Percentiles rank a stretch among this genome's conserved stretches.
phyloP scores from a whole-genome alignment of 2,888 invertebrate species.

The Lithophane leautieri region DNA sequence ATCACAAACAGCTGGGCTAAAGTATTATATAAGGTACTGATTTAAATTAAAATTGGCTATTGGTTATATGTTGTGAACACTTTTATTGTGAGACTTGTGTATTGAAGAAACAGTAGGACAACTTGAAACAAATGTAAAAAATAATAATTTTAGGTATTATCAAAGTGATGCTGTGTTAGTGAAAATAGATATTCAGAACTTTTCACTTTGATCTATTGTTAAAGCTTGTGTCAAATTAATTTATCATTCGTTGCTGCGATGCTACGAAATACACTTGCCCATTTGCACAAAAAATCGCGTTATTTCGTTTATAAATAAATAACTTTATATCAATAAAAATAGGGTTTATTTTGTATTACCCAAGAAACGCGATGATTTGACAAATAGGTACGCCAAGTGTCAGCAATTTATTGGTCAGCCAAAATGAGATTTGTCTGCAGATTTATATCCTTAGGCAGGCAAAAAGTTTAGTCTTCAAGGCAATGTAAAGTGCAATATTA shows the following conservation, averaged over 20 bases:
- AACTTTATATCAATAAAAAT: background rate
- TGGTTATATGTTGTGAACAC: constrained; percentile 43
- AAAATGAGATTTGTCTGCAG: background rate
- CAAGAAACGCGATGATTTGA: background rate
- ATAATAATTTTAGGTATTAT: background rate
- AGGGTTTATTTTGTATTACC: background rate
- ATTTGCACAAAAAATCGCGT: background rate
- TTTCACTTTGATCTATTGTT: background rate
- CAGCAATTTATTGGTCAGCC: too few species aligned
- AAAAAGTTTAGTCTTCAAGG: background rate
- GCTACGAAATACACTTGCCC: background rate
- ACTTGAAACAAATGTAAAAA: constrained; percentile 4
- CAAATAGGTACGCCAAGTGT: too few species aligned
- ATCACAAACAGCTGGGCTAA: constrained; percentile 24
- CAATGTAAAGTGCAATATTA: background rate
- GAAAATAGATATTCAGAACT: background rate
- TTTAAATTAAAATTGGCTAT: constrained; percentile 43
- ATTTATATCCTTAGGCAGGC: background rate
- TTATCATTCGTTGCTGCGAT: background rate
- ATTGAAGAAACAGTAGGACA: constrained; percentile 17
- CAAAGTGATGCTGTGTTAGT: background rate
- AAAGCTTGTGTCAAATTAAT: background rate
- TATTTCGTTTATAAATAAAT: background rate
- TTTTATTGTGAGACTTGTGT: constrained; percentile 46
- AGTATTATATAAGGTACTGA: constrained; percentile 57